Evolutionary conservation across 2,888 invertebrate species (phyloP).

Genomic region (Hetaerina titia): DNA sequence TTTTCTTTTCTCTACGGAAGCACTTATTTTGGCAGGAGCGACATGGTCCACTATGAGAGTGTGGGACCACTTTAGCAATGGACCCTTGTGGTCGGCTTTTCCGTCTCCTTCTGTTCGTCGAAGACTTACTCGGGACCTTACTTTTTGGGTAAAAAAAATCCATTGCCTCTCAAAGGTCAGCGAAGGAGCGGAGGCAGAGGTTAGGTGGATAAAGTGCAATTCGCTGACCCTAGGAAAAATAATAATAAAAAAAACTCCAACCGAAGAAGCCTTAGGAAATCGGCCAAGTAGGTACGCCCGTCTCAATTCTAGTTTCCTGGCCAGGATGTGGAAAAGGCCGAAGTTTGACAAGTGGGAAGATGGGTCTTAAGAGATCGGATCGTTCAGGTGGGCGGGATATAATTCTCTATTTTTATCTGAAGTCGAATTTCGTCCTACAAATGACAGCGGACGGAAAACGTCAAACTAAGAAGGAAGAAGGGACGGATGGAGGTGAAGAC

Average conservation of each 20-base stretch:
- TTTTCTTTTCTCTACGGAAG: too few relatives aligned
- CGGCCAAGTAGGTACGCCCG: not conserved
- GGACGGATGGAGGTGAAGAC: too few relatives aligned
- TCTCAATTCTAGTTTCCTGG: not conserved
- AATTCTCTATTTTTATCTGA: not conserved
- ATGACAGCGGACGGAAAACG: not conserved
- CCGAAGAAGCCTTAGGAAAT: not conserved
- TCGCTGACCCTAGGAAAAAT: not conserved
- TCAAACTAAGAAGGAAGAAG: too few relatives aligned
- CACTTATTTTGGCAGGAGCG: too few relatives aligned
- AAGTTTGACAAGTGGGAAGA: not conserved
- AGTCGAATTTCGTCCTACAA: not conserved
- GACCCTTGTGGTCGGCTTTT: too few relatives aligned
- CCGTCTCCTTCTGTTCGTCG: too few relatives aligned
- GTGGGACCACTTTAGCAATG: too few relatives aligned
- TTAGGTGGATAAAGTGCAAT: slow-evolving; percentile 1
- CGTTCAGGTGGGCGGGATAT: not conserved
- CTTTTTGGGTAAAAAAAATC: not conserved
- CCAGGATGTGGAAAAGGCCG: not conserved
- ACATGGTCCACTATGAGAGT: too few relatives aligned
- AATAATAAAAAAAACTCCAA: not conserved
- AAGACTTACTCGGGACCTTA: too few relatives aligned
- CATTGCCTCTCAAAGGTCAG: slow-evolving; percentile 21
- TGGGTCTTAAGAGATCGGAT: not conserved
- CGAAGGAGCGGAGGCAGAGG: not conserved